Conservation (phyloP, 2,888 invertebrate species). For the Invenusta paracnida region DNA sequence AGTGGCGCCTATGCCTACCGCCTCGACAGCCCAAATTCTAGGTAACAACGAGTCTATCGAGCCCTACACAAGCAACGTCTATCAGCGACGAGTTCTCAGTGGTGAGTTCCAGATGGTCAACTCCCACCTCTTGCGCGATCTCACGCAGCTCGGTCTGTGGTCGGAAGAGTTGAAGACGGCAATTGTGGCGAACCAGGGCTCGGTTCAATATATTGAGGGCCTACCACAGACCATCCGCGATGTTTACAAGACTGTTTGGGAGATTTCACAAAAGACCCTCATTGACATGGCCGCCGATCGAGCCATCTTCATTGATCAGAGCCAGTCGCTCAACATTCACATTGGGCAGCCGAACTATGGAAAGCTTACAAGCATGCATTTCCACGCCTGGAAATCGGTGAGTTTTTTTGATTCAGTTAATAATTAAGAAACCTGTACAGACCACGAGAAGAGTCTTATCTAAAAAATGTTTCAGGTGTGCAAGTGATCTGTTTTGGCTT, state of each 20-base stretch:
- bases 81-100: conserved; percentile 82
- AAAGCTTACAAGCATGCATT: conserved; percentile 93
- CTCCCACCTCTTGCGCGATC: conserved; percentile 84
- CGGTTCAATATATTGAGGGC: conserved; percentile 73
- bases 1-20: conserved; percentile 95
- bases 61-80: conserved; percentile 95
- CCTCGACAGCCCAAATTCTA: conserved; percentile 95
- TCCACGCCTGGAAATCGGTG: conserved; percentile 88
- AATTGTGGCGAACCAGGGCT: conserved; percentile 83
- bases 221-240: conserved; percentile 80
- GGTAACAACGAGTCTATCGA: conserved; percentile 98
- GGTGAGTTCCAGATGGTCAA: conserved; percentile 92
- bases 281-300: conserved; percentile 95
- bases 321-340: conserved; percentile 93
- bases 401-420: no score
- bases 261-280: conserved; percentile 83
- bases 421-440: no score
- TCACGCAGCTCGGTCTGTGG: conserved; percentile 86
- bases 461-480: no score
- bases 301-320: conserved; percentile 96
- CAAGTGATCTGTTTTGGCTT: no score
- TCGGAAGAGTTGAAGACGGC: conserved; percentile 88
- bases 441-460: no score
- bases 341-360: conserved; percentile 88
- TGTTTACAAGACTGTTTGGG: conserved; percentile 94